Conservation (phyloP, 1,140 invertebrate species). For the Temnothorax nylanderi region DNA sequence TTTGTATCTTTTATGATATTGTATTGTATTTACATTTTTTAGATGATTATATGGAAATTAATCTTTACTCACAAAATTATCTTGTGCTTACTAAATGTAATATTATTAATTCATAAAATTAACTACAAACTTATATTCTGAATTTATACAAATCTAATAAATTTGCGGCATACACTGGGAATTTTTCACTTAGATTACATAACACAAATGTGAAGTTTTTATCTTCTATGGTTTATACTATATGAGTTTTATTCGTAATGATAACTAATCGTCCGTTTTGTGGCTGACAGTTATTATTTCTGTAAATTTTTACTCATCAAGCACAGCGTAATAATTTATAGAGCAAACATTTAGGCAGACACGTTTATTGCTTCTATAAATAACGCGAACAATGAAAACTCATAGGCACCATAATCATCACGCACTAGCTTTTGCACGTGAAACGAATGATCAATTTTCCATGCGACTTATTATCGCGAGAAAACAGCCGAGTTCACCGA, state of each 20-base stretch:
- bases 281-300: conserved; percentile 4
- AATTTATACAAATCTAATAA: neutral
- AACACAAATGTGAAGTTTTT: conserved; percentile 3
- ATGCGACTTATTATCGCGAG: conserved; percentile 19
- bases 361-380: conserved; percentile 10
- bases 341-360: neutral
- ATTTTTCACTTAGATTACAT: neutral
- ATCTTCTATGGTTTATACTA: neutral
- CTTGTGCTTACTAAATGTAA: neutral
- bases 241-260: neutral
- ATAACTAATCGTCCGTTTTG: neutral
- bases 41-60: neutral
- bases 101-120: neutral
- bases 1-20: neutral
- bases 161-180: neutral
- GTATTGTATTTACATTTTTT: neutral
- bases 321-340: neutral
- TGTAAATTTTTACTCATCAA: conserved; percentile 8
- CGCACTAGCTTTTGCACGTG: neutral
- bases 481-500: neutral
- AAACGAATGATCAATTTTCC: conserved; percentile 43
- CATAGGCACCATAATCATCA: neutral
- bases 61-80: neutral
- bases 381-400: neutral
- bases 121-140: neutral